Evolutionary conservation across 2,113 vertebrate species (phyloP).

Genomic region (Lamprologus lemairii): DNA sequence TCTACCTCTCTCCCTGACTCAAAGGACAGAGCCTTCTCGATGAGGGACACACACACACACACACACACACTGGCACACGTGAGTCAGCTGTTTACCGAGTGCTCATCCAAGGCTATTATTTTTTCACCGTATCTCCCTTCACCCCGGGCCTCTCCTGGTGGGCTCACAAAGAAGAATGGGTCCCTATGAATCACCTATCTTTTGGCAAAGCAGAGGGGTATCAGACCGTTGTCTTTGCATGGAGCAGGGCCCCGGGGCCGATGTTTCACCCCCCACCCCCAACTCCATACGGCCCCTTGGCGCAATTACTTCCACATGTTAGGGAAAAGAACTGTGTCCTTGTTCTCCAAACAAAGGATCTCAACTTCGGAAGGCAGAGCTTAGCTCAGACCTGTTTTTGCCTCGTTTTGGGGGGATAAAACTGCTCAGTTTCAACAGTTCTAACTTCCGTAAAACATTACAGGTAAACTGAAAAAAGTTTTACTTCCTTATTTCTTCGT

Average conservation of each 20-base stretch:
- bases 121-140: not conserved
- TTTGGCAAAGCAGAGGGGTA: conserved; percentile 2
- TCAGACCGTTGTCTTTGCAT: conserved; percentile 27
- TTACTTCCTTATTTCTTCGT: not conserved
- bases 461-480: not conserved
- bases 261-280: not conserved
- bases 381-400: conserved; percentile 1
- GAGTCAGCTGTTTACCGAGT: conserved; percentile 32
- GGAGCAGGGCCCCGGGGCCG: conserved; percentile 34
- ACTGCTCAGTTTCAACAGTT: not conserved
- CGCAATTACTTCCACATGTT: conserved; percentile 97
- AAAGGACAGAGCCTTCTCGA: too few relatives aligned
- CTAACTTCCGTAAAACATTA: not conserved
- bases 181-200: conserved; percentile 40
- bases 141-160: not conserved
- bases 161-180: conserved; percentile 21
- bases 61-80: not conserved
- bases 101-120: not conserved
- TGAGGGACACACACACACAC: not conserved
- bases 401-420: conserved; percentile 15
- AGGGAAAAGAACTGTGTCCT: conserved; percentile 78
- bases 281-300: conserved; percentile 56
- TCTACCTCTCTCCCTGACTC: not conserved
- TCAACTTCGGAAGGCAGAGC: conserved; percentile 5
- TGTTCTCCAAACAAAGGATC: conserved; percentile 79